These are phyloP conservation scores for Brassicogethes aeneus DNA, from an alignment of 2,888 invertebrate species.

Conservation along the genomic window DNA sequence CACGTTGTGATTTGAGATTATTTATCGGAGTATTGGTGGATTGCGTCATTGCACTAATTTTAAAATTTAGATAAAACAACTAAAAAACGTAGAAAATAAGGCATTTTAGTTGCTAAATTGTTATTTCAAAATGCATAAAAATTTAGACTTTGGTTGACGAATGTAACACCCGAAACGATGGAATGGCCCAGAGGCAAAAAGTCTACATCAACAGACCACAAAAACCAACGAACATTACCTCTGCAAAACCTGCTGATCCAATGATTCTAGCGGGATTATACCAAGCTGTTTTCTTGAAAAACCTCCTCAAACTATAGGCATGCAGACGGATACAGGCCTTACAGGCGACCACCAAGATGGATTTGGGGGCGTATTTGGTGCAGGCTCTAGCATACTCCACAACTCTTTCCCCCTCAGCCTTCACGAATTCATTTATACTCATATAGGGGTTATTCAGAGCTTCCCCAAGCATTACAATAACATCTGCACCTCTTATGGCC, in stretches of 20 bases:
- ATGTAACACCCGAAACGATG: too few species aligned
- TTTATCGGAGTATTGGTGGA: too few species aligned
- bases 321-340: background rate
- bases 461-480: slow-evolving; percentile 30
- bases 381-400: slow-evolving; percentile 41
- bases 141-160: too few species aligned
- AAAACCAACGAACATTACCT: slow-evolving; percentile 19
- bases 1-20: too few species aligned
- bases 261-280: slow-evolving; percentile 37
- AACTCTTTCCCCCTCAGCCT: slow-evolving; percentile 29
- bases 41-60: too few species aligned
- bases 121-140: too few species aligned
- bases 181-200: slow-evolving; percentile 1
- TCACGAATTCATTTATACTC: slow-evolving; percentile 24
- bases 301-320: slow-evolving; percentile 26
- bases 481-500: slow-evolving; percentile 34
- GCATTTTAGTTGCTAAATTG: too few species aligned
- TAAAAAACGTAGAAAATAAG: slow-evolving; percentile 2
- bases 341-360: slow-evolving; percentile 42
- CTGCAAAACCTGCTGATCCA: slow-evolving; percentile 31
- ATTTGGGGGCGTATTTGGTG: slow-evolving; percentile 46
- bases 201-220: background rate
- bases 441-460: slow-evolving; percentile 12
- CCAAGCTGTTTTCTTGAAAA: slow-evolving; percentile 36
- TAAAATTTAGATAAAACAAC: background rate